Evolutionary conservation across 2,797 vertebrate species (phyloP).

Genomic region (Ctenopoma multispine): DNA sequence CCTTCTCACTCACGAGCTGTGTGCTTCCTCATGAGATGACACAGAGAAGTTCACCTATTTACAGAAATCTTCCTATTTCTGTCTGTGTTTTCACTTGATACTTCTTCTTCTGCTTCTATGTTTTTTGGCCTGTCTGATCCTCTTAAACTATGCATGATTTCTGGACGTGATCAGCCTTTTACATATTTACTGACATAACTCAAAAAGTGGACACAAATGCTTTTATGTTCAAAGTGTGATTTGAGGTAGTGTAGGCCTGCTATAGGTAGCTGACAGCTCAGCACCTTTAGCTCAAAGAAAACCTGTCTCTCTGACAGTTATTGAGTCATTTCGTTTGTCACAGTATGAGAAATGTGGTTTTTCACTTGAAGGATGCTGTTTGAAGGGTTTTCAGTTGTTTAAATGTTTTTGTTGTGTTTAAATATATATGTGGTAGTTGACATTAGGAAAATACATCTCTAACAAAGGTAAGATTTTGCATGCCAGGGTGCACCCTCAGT

Average conservation of each 20-base stretch:
- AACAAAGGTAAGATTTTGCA: not conserved
- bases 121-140: not conserved
- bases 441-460: not conserved
- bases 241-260: not conserved
- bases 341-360: constrained; percentile 27
- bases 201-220: not conserved
- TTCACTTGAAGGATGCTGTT: not conserved
- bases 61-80: constrained; percentile 20
- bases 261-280: not conserved
- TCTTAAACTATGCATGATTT: not conserved
- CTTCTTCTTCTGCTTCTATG: constrained; percentile 52
- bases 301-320: not conserved
- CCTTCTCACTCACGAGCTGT: not conserved
- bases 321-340: constrained; percentile 20
- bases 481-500: rapidly evolving
- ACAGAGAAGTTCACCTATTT: constrained; percentile 43
- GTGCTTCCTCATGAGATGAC: constrained; percentile 58
- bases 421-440: not conserved
- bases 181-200: not conserved
- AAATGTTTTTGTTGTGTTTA: not conserved
- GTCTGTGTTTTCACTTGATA: constrained; percentile 28
- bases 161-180: not conserved
- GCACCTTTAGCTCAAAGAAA: not conserved
- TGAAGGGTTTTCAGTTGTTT: not conserved
- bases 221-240: constrained; percentile 10